These are phyloP conservation scores for Lutjanus campechanus DNA, from an alignment of 2,797 vertebrate species.

Conservation along the genomic window DNA sequence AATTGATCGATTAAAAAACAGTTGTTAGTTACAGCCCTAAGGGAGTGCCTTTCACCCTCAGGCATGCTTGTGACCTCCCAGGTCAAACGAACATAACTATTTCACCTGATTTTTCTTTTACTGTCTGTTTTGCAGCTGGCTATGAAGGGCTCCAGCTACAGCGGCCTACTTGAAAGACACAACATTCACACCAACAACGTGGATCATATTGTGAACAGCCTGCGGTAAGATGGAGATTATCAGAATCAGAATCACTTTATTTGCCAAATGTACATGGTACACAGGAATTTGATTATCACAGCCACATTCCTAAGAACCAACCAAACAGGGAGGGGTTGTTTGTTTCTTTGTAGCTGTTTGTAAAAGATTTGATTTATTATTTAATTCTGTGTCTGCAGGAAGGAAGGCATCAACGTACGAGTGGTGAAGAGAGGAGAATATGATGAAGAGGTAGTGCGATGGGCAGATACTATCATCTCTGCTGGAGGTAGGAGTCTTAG, in stretches of 20 bases:
- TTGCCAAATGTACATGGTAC: no score
- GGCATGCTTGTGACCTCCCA: neutral
- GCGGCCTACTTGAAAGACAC: slow-evolving; percentile 94
- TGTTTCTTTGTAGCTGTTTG: neutral
- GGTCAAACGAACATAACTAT: neutral
- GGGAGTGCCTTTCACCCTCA: neutral
- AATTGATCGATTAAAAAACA: no score
- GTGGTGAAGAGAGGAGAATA: slow-evolving; percentile 95
- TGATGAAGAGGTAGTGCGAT: slow-evolving; percentile 92
- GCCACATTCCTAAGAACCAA: neutral
- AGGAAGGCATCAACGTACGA: slow-evolving; percentile 91
- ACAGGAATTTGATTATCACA: neutral
- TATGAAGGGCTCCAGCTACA: slow-evolving; percentile 97
- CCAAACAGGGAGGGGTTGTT: neutral
- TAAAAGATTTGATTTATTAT: neutral
- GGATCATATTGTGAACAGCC: slow-evolving; percentile 91
- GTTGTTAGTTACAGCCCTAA: no score
- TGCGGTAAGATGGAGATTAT: slow-evolving; percentile 86
- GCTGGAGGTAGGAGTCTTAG: slow-evolving; percentile 90
- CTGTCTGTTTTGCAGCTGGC: slow-evolving; percentile 88
- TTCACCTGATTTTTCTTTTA: neutral
- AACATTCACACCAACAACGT: slow-evolving; percentile 95
- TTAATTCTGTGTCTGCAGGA: slow-evolving; percentile 80
- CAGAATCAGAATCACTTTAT: no score
- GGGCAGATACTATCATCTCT: slow-evolving; percentile 96